Percentiles rank a stretch among this genome's conserved stretches.
These are phyloP conservation scores for Loriculus beryllinus DNA, from an alignment of 2,797 vertebrate species.

Conservation along the genomic window DNA sequence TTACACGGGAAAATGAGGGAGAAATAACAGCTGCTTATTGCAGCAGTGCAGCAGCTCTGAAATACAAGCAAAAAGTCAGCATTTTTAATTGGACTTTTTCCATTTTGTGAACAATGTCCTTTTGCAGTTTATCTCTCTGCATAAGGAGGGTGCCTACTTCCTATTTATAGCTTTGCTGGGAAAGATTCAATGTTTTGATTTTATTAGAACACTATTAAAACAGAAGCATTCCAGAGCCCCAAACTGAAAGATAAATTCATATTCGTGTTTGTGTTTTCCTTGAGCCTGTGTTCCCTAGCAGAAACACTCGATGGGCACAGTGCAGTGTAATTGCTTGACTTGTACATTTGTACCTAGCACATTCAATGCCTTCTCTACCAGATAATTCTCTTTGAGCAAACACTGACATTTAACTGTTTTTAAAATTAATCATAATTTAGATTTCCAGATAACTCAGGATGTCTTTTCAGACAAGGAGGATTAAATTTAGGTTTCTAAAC, in stretches of 20 bases:
- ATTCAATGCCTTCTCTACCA: neutral
- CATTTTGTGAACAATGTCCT: neutral
- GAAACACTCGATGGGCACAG: neutral
- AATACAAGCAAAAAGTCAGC: neutral
- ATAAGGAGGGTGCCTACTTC: neutral
- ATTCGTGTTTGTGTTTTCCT: constrained; percentile 31
- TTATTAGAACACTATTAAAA: constrained; percentile 58
- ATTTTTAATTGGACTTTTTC: neutral
- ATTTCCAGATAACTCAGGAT: neutral
- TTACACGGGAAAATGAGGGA: neutral
- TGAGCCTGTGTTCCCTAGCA: neutral
- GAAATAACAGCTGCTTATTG: constrained; percentile 3
- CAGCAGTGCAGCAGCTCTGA: neutral
- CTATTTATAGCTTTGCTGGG: constrained; percentile 72
- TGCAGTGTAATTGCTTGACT: neutral
- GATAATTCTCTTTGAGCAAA: neutral
- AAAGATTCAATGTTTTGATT: constrained; percentile 59
- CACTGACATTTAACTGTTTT: neutral
- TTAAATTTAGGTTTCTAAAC: neutral
- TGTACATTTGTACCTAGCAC: neutral
- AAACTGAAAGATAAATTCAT: constrained; percentile 56
- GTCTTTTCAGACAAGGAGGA: neutral
- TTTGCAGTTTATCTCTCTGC: constrained; percentile 35
- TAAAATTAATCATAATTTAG: neutral
- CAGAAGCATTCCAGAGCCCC: constrained; percentile 55